Base-by-base conservation (phyloP, 2,113 vertebrate genomes). In the Trinectes maculatus region DNA sequence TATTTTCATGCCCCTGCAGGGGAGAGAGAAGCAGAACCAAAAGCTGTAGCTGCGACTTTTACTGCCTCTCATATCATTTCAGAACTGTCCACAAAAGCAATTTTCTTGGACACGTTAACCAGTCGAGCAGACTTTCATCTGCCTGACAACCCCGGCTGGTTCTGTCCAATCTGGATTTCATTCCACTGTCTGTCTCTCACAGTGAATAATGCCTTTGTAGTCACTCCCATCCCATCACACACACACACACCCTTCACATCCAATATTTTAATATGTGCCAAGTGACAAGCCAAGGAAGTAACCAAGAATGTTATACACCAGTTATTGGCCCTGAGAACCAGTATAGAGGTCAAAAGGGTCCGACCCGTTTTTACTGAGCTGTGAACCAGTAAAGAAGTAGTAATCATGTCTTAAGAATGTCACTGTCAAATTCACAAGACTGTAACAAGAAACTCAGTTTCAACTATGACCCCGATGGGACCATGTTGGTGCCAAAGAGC, bases 131-230 rank as follows among this genome's bases (percentile, higher is more conserved):
- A 44, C 82, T 81, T 83, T 92, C 8, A 3, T 81, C 79, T 77
- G 77, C 54, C 71, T 62, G 57, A 58, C 79, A 72, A 71, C 54
- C 46, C 53, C 67, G 7, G 44, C 16, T 74, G 79, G 60, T 71
- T 72, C 61, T n/a, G 58, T 82, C 69, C 54, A 81, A 87, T 82
- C 81, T 85, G 80, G 79, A 72, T 91, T 79, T 88, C 64, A 86
- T 90, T 87, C 74, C 46, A 31, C 59, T 33, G 51, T 60, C 42
- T 44, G 63, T 86, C 68, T 85, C 75, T 81, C 72, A 57, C 71
- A 26, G 8, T 89, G 87, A 93, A 79, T 92, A 78, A 86, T 52
- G 68, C 33, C 75, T 88, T 87, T 92, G 84, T 86, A 83, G 80
- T 83, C 52, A 51, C 60, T 61, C 73, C 39, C 70, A 71, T 80